Conservation (phyloP, 2,888 invertebrate genomes). For the Lampropteryx suffumata region DNA sequence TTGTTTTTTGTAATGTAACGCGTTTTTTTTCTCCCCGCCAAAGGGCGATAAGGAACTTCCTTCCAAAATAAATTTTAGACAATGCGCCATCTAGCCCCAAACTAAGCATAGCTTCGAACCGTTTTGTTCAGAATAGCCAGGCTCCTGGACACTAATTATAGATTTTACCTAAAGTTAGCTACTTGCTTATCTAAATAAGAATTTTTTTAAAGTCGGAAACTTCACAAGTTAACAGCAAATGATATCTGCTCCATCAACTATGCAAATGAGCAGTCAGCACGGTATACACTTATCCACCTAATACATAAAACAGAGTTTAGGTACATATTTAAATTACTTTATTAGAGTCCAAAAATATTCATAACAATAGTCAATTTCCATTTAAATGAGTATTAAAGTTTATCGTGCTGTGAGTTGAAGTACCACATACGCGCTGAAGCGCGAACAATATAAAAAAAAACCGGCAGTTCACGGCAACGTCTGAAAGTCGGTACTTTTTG, state of each 20-base stretch:
- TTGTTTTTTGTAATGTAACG: no score
- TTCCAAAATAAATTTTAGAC: no score
- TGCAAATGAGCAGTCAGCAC: conserved; percentile 26
- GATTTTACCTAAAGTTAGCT: no score
- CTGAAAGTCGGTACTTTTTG: conserved; percentile 59
- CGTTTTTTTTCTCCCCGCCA: no score
- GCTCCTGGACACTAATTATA: no score
- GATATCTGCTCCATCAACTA: conserved; percentile 13
- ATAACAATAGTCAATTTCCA: conserved; percentile 27
- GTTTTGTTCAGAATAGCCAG: no score
- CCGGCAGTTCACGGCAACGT: conserved; percentile 22
- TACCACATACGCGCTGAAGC: conserved; percentile 25
- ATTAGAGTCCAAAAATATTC: conserved; percentile 20
- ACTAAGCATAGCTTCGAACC: no score
- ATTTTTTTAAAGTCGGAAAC: neutral
- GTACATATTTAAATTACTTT: conserved; percentile 16
- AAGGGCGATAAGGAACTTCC: no score
- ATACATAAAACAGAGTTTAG: conserved; percentile 3
- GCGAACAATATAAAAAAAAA: conserved; percentile 26
- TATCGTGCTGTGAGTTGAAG: conserved; percentile 32
- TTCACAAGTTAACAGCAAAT: conserved; percentile 10
- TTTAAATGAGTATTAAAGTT: conserved; percentile 28
- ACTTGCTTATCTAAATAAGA: no score
- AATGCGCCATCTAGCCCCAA: no score
- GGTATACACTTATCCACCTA: conserved; percentile 9